phyloP scores from a whole-genome alignment of 2,797 vertebrate genomes.

The Menidia menidia region DNA sequence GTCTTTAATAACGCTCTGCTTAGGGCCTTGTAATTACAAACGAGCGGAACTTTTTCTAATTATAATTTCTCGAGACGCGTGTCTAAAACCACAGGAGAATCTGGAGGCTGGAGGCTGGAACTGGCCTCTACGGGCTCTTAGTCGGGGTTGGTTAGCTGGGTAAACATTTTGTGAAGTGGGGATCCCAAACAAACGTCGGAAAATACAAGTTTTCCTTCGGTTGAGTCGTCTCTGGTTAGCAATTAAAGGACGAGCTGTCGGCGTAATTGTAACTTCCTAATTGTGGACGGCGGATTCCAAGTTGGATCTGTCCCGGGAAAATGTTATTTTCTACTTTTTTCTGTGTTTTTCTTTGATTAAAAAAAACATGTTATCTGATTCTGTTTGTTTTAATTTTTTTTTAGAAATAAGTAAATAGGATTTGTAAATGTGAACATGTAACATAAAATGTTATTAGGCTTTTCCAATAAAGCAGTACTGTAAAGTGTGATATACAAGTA shows the following conservation, averaged over 20 bases:
- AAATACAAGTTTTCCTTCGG: slow-evolving; percentile 52
- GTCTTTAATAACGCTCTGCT: too few species aligned
- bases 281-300: slow-evolving; percentile 34
- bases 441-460: too few species aligned
- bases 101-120: slow-evolving; percentile 51
- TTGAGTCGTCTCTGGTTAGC: slow-evolving; percentile 52
- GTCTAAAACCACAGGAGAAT: slow-evolving; percentile 59
- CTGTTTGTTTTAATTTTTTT: too few species aligned
- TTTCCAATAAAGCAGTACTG: too few species aligned
- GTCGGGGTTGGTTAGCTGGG: slow-evolving; percentile 54
- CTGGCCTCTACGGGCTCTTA: slow-evolving; percentile 35
- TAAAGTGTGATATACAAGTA: too few species aligned
- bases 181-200: slow-evolving; percentile 35
- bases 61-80: slow-evolving; percentile 50
- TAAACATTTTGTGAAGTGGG: slow-evolving; percentile 65
- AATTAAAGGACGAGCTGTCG: slow-evolving; percentile 63
- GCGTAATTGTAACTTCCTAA: slow-evolving; percentile 67
- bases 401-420: too few species aligned
- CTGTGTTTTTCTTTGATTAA: not conserved
- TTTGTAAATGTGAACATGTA: too few species aligned
- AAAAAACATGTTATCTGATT: too few species aligned
- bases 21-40: slow-evolving; percentile 1
- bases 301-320: slow-evolving; percentile 47
- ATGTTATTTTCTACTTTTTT: slow-evolving; percentile 23
- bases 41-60: slow-evolving; percentile 63